Base-by-base conservation (phyloP, 1,140 invertebrate species). In the Cephus cinctus region DNA sequence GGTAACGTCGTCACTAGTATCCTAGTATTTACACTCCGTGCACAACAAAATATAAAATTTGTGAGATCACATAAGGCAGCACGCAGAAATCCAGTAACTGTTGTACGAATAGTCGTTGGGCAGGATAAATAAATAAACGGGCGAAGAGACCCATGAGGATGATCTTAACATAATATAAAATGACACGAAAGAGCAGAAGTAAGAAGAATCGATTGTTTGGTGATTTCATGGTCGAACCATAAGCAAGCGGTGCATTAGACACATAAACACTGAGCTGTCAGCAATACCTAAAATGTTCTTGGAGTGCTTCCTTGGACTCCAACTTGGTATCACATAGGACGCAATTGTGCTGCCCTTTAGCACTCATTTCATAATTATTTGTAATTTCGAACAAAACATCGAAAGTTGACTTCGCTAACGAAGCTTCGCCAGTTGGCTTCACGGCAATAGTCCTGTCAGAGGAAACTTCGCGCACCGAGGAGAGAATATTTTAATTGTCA, bases 221-320 rank as follows among this genome's bases (percentile, higher is more conserved):
- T 27, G n/a, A 27, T 27, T 27, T 8, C 25, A 8, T 8, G n/a
- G 25, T 27, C 1, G 12, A 30, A 27, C 16, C 4, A 30, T n/a
- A 27, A 3, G 2, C 15, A 25, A 22, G 12, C 18, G 19, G 22
- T 52, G n/a, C n/a, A n/a, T n/a, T n/a, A n/a, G n/a, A n/a, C n/a
- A n/a, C 6, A 4, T 19, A 14, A 16, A 2, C 1, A 20, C 6
- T 22, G 30, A 41, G 15, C 2, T 22, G 40, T 14, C 11, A 35
- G 47, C 14, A 36, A 40, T 65, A 78, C 77, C 78, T 75, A 50
- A 80, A 80, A 56, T 79, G 77, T 45, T 75, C 73, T 48, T 78
- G 71, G 11, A 80, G 54, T 50, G 67, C 75, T 63, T 78, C 76
- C 57, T 79, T 80, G 19, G 76, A 70, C 42, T 72, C 68, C 20